Evolutionary conservation across 2,888 invertebrate genomes (phyloP).

Genomic region (Drosophila macrospina): DNA sequence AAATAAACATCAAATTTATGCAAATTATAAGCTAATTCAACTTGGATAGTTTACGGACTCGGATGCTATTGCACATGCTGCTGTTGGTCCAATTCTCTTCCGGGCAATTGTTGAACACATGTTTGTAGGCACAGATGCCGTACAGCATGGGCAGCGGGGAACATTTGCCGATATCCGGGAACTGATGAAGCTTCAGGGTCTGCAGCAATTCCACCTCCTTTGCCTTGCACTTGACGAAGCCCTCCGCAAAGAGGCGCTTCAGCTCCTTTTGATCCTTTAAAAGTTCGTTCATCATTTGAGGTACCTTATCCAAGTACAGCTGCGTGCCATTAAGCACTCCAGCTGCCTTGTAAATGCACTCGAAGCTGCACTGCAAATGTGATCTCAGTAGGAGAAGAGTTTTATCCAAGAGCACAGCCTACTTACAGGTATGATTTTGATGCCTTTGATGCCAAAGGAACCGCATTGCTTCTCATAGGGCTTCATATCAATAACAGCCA

Average conservation of each 20-base stretch:
- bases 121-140: constrained; percentile 50
- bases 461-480: constrained; percentile 6
- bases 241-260: background rate
- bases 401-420: background rate
- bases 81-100: constrained; percentile 44
- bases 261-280: background rate
- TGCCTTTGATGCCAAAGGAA: background rate
- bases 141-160: constrained; percentile 45
- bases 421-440: constrained; percentile 23
- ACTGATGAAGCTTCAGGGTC: constrained; percentile 13
- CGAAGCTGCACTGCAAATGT: constrained; percentile 15
- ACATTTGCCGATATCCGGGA: constrained; percentile 8
- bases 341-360: constrained; percentile 18
- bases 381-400: background rate
- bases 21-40: background rate
- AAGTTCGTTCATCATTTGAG: background rate
- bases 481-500: background rate
- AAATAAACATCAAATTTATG: constrained; percentile 18
- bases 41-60: constrained; percentile 8
- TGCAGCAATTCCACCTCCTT: constrained; percentile 12
- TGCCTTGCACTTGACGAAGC: background rate
- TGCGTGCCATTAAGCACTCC: constrained; percentile 15
- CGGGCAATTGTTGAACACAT: constrained; percentile 53
- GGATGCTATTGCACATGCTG: constrained; percentile 31
- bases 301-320: constrained; percentile 2